Conservation (phyloP, 2,888 invertebrate species). For the Baronia brevicornis region DNA sequence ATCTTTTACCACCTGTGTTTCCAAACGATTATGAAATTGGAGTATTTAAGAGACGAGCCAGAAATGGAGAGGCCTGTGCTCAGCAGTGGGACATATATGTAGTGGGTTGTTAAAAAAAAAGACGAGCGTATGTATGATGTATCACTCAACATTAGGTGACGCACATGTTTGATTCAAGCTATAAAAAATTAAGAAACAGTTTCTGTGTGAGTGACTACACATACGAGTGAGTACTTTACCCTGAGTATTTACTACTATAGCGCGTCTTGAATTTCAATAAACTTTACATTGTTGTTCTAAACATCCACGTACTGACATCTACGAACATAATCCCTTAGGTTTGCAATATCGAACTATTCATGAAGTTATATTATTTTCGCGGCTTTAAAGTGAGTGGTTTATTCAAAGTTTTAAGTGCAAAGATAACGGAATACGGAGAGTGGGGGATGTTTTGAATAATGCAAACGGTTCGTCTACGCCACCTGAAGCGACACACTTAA, state of each 20-base stretch:
- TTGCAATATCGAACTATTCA: constrained; percentile 30
- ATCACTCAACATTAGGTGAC: no score
- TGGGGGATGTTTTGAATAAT: constrained; percentile 50
- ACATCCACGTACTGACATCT: constrained; percentile 13
- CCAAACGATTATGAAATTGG: no score
- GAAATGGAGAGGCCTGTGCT: no score
- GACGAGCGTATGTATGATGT: no score
- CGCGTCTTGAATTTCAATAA: constrained; percentile 16
- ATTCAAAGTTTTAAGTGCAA: constrained; percentile 61
- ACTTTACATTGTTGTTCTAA: constrained; percentile 15
- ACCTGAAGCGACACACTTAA: constrained; percentile 16
- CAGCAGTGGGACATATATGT: no score
- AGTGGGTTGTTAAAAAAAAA: no score
- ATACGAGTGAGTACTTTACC: no score
- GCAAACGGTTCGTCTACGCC: constrained; percentile 27
- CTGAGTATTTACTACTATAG: constrained; percentile 11
- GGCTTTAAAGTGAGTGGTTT: constrained; percentile 45
- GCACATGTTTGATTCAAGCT: no score
- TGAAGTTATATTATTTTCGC: constrained; percentile 57
- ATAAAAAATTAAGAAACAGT: no score
- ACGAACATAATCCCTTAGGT: constrained; percentile 36
- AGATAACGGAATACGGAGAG: constrained; percentile 37
- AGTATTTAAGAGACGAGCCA: no score
- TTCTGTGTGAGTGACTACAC: no score
- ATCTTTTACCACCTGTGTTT: no score